Base-by-base conservation (phyloP, 2,113 vertebrate genomes). In the Dunckerocampus dactyliophorus region DNA sequence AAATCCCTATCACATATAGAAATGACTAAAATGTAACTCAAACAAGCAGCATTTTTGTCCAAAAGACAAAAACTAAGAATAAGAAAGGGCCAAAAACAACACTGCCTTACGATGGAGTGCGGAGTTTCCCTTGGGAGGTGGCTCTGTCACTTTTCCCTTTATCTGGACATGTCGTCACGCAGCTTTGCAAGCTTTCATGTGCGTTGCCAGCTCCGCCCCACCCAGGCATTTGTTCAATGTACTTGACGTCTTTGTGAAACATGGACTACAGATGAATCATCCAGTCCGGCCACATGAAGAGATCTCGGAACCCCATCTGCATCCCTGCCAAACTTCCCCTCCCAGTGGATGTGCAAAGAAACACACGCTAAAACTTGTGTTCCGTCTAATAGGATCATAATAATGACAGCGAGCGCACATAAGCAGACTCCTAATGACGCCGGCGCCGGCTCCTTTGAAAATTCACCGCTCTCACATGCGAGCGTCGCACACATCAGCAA, bases 401-500 rank as follows among this genome's bases (percentile, higher is more conserved):
- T 56, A 56, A 42, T 19, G 53, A 56, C 19, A 11, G 54, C 19
- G 19, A 21, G 54, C 15, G 39, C 39, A 43, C 11, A 43, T 43
- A 43, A 13, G 31, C 31, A 31, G 31, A 39, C 53, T 34, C 21
- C 51, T 55, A 49, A 58, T 45, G 14, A 65, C 59, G 64, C 47
- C 46, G 28, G 45, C 28, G 39, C 67, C 20, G 22, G 59, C 45
- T 62, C 8, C 64, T 73, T 63, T 65, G n/a, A 21, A 55, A 59
- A 57, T 14, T 22, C 17, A 28, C 47, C 62, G 37, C 39, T n/a
- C 51, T 58, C 52, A 48, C 60, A 58, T 60, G 46, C 37, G 0
- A 37, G 56, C 65, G 75, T 57, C 34, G 47, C 37, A 53, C 61
- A 75, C 34, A 50, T 73, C 63, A 69, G 4, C 47, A 21, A 22